Conservation (phyloP, 2,888 invertebrate genomes). For the Iphiclides podalirius region DNA sequence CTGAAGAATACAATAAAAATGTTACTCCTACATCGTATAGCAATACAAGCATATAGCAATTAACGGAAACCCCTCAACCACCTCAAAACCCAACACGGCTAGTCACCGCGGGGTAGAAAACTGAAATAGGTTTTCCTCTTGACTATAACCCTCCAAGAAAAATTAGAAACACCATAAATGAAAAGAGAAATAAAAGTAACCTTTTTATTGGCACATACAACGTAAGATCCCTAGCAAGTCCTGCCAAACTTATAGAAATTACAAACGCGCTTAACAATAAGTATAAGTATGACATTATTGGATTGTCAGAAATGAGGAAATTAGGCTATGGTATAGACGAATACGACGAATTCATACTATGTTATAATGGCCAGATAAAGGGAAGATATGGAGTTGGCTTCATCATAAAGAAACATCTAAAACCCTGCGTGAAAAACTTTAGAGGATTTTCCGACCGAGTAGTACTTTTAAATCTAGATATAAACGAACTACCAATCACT, state of each 20-base stretch:
- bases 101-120: too few relatives aligned
- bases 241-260: neutral
- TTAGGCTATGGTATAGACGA: neutral
- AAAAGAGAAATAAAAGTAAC: too few relatives aligned
- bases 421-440: neutral
- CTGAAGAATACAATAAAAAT: too few relatives aligned
- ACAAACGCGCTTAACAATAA: neutral
- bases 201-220: slow-evolving; percentile 12
- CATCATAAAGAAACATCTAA: neutral
- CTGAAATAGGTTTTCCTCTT: too few relatives aligned
- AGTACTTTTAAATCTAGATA: neutral
- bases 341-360: neutral
- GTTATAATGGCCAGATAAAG: neutral
- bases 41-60: too few relatives aligned
- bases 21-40: too few relatives aligned
- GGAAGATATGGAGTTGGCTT: neutral
- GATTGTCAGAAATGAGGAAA: neutral
- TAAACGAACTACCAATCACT: neutral
- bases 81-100: too few relatives aligned
- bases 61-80: too few relatives aligned
- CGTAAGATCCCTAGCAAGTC: neutral
- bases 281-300: neutral
- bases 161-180: too few relatives aligned
- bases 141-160: too few relatives aligned
- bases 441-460: neutral